phyloP scores from a whole-genome alignment of 2,113 vertebrate genomes.

The crab-eating macaque (Macaca fascicularis) region T2T-MFA8v1.1 NC_088394.1:11712001-11712500 shows the following conservation, averaged over 20 bases:
- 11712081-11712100: neutral
- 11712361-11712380: neutral
- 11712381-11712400: neutral
- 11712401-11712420: neutral
- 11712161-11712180: neutral
- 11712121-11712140: neutral
- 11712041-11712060: neutral
- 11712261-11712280: neutral
- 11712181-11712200: neutral
- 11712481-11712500: too few relatives aligned
- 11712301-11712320: neutral
- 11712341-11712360: neutral
- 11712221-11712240: neutral
- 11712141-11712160: neutral
- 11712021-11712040: rapidly evolving
- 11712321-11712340: neutral
- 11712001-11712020: neutral
- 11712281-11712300: neutral
- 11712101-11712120: too few relatives aligned
- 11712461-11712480: rapidly evolving
- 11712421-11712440: neutral
- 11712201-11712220: too few relatives aligned
- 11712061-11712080: neutral
- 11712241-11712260: neutral
- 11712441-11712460: too few relatives aligned